Conservation (phyloP, 2,888 invertebrate species). For the Nemapogon koenigi region DNA sequence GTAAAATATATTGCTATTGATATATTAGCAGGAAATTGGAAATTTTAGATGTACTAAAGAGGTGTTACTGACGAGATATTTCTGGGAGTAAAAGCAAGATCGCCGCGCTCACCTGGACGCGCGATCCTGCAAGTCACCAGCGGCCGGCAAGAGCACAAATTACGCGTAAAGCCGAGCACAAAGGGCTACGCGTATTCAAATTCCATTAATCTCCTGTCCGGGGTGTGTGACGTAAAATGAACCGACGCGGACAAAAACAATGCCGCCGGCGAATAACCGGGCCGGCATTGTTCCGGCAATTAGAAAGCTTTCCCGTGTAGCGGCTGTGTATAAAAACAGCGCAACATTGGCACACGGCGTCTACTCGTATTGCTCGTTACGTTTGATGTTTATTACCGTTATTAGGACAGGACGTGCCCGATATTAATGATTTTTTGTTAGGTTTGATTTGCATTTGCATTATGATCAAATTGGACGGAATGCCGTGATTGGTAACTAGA, state of each 20-base stretch:
- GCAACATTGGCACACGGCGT: conserved; percentile 64
- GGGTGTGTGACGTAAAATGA: conserved; percentile 60
- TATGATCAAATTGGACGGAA: too few relatives aligned
- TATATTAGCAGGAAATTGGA: too few relatives aligned
- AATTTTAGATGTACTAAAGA: too few relatives aligned
- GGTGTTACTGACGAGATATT: too few relatives aligned
- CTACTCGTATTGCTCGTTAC: conserved; percentile 64
- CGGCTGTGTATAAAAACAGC: conserved; percentile 63
- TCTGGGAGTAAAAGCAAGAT: background rate
- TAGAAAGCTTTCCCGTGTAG: conserved; percentile 67
- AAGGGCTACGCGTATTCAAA: conserved; percentile 65
- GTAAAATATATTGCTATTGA: too few relatives aligned
- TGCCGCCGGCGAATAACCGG: conserved; percentile 64
- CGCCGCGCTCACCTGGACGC: conserved; percentile 5
- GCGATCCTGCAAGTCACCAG: conserved; percentile 47
- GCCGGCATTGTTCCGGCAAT: conserved; percentile 66
- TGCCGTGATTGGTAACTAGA: too few relatives aligned
- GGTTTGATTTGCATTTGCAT: conserved; percentile 46
- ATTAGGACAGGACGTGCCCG: conserved; percentile 57
- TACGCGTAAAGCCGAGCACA: conserved; percentile 63
- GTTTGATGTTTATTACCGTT: conserved; percentile 63
- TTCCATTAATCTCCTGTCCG: conserved; percentile 61
- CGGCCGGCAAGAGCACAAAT: conserved; percentile 57
- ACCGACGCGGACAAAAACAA: conserved; percentile 64
- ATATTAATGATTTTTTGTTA: conserved; percentile 45